phyloP scores from a whole-genome alignment of 2,113 vertebrate species.

The Aptenodytes forsteri region DNA sequence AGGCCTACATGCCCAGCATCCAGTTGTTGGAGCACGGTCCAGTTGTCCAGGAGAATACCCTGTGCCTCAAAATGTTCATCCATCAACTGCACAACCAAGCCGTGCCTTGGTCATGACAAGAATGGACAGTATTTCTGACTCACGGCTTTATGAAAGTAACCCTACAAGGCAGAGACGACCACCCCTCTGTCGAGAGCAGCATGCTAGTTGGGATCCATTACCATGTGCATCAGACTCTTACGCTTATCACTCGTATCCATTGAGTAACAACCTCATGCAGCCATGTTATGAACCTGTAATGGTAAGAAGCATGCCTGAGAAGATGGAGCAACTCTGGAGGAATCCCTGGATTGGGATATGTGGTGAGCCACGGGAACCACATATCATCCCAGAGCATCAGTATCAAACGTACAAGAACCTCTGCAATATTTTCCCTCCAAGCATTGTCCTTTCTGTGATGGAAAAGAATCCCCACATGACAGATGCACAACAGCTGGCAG shows the following conservation, averaged over 20 bases:
- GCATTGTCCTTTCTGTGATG: conserved; percentile 95
- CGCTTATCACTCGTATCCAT: conserved; percentile 87
- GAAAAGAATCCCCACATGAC: conserved; percentile 97
- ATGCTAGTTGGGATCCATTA: conserved; percentile 96
- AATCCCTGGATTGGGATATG: conserved; percentile 90
- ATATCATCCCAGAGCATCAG: conserved; percentile 92
- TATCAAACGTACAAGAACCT: conserved; percentile 98
- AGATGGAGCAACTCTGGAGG: conserved; percentile 98
- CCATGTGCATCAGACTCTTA: conserved; percentile 88
- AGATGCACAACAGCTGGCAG: conserved; percentile 95
- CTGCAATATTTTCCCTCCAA: conserved; percentile 97
- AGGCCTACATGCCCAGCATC: conserved; percentile 87
- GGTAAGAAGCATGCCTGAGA: conserved; percentile 98
- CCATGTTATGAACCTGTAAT: conserved; percentile 95
- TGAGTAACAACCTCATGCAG: conserved; percentile 91
- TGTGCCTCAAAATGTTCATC: conserved; percentile 83
- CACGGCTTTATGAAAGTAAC: conserved; percentile 94
- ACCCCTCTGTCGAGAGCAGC: conserved; percentile 96
- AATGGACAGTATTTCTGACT: conserved; percentile 98
- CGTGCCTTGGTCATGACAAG: conserved; percentile 97
- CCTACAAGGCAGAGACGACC: conserved; percentile 90
- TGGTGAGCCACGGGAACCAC: conserved; percentile 86
- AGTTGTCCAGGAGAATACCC: conserved; percentile 94
- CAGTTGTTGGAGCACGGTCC: conserved; percentile 84
- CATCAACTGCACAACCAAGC: conserved; percentile 85